Conservation (phyloP, 2,888 invertebrate species). For the Ceraclea dissimilis region DNA sequence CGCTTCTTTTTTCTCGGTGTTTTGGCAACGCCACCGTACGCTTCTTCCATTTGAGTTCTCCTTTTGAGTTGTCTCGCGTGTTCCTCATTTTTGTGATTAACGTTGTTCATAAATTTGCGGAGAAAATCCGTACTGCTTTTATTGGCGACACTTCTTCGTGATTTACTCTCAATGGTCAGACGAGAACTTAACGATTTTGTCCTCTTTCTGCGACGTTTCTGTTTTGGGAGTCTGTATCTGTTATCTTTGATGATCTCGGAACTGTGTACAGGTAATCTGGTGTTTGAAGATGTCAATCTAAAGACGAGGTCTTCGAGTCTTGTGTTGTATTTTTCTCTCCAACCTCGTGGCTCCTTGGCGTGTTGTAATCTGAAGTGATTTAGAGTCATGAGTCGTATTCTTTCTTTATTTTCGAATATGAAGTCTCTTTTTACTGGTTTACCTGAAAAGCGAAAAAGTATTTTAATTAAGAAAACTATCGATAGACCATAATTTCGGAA, state of each 20-base stretch:
- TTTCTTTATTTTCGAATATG: background rate
- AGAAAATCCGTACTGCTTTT: background rate
- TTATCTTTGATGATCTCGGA: background rate
- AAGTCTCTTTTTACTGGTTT: background rate
- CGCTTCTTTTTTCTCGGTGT: background rate
- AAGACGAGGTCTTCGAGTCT: background rate
- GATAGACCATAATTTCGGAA: no score
- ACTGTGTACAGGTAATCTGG: background rate
- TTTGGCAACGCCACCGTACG: background rate
- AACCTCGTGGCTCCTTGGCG: background rate
- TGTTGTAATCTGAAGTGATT: background rate
- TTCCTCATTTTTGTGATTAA: background rate
- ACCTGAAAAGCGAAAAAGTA: background rate
- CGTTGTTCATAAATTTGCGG: background rate
- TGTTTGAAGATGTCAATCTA: background rate
- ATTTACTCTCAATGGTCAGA: background rate
- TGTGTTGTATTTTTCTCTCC: background rate
- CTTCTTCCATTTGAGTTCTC: no score
- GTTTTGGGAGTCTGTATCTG: background rate
- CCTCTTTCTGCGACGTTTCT: background rate
- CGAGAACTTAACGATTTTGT: background rate
- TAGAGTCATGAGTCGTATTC: background rate
- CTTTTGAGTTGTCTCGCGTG: background rate
- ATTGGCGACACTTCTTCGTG: background rate
- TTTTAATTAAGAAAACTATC: no score